A percentile compares a stretch with the other conserved stretches of the same genome.
Evolutionary conservation across 2,113 vertebrate genomes (phyloP).

Genomic region (Agapornis roseicollis): DNA sequence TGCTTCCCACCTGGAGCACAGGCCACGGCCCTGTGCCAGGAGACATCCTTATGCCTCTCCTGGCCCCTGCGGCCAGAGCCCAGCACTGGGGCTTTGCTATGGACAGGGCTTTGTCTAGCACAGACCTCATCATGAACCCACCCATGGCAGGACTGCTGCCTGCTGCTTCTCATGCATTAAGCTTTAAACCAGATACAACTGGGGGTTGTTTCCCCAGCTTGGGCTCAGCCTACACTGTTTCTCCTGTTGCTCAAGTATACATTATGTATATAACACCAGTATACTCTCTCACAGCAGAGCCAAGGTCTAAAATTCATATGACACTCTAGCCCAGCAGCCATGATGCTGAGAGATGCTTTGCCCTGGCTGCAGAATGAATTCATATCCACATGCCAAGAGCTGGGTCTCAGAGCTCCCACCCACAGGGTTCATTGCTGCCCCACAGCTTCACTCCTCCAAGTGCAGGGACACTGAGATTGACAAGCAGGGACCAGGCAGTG

Average conservation of each 20-base stretch:
- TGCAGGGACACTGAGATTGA: fast-evolving
- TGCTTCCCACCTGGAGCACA: neutral
- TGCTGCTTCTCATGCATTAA: neutral
- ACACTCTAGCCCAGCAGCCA: neutral
- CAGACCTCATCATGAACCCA: fast-evolving
- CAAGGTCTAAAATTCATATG: fast-evolving
- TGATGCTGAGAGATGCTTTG: neutral
- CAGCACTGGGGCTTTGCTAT: fast-evolving
- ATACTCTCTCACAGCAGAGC: neutral
- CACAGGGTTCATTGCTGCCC: fast-evolving
- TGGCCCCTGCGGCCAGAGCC: fast-evolving
- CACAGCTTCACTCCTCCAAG: fast-evolving
- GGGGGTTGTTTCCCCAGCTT: neutral
- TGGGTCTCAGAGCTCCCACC: neutral
- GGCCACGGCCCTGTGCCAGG: neutral
- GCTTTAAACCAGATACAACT: neutral
- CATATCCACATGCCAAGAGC: fast-evolving
- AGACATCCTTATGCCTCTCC: fast-evolving
- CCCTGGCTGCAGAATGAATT: neutral
- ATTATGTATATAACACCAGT: fast-evolving
- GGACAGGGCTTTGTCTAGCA: neutral
- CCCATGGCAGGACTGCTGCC: neutral
- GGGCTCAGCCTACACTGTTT: fast-evolving
- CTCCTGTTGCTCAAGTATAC: fast-evolving
- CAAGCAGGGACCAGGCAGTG: neutral